Evolutionary conservation across 2,888 invertebrate species (phyloP).

Genomic region (Hyppa rectilinea): DNA sequence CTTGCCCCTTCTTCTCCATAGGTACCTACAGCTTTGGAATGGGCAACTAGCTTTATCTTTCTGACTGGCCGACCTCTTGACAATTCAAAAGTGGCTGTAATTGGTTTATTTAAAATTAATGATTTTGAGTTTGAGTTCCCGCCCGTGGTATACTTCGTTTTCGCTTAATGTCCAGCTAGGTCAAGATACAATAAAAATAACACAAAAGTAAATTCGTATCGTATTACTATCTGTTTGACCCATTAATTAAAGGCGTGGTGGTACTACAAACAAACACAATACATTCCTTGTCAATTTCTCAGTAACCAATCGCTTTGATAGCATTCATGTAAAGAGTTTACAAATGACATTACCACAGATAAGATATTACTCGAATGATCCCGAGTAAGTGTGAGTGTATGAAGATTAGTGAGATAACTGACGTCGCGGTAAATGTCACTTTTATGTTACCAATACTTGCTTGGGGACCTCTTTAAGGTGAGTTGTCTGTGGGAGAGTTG

Average conservation of each 20-base stretch:
- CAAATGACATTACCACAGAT: constrained; percentile 50
- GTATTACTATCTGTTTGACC: not conserved
- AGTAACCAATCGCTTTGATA: constrained; percentile 42
- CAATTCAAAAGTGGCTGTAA: too few species aligned
- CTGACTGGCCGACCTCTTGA: too few species aligned
- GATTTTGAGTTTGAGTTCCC: too few species aligned
- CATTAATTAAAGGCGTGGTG: constrained; percentile 18
- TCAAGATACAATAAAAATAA: too few species aligned
- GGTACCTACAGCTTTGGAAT: too few species aligned
- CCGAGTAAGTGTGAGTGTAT: constrained; percentile 8
- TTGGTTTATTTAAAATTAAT: too few species aligned
- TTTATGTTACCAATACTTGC: constrained; percentile 12
- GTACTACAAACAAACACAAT: constrained; percentile 1
- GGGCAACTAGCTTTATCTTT: too few species aligned
- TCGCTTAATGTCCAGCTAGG: too few species aligned
- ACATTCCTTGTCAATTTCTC: constrained; percentile 44
- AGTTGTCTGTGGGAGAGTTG: not conserved
- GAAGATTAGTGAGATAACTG: constrained; percentile 36
- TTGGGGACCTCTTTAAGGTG: constrained; percentile 16
- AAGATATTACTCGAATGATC: constrained; percentile 42
- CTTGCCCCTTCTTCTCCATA: too few species aligned
- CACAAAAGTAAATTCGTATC: not conserved
- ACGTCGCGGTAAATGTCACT: constrained; percentile 15
- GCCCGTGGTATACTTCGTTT: too few species aligned
- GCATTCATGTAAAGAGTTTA: constrained; percentile 27